Base-by-base conservation (phyloP, 1,140 invertebrate genomes). In the Bombus sibiricus region DNA sequence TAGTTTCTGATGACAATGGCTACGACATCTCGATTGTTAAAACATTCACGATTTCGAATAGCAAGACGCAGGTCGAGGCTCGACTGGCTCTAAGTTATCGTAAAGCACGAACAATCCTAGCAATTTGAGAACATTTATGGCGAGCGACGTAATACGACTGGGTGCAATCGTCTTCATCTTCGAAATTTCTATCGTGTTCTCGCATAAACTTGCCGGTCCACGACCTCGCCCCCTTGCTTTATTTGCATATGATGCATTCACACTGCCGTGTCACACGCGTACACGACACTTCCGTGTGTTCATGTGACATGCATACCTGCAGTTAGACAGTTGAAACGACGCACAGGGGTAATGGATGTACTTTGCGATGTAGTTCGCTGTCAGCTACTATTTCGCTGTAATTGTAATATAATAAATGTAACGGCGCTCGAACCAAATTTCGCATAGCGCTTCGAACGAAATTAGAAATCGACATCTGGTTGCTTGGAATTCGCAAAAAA, bases 271-370 rank as follows among this genome's bases (percentile, higher is more conserved):
- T 53, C 47, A 53, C 18, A 53, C 18, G 18, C 6, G 28, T n/a
- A 43, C 25, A 28, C 39, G 39, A n/a, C 71, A 3, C 15, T 32
- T 43, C 39, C 39, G 28, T 41, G 39, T 13, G 71, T 39, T 41
- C 37, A 9, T 57, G 43, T 66, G 62, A 66, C 78, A 88, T 53
- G 66, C 77, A 89, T 84, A 89, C 86, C 71, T 82, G 82, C 68
- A 88, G 83, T 85, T 89, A 81, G 88, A 88, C 82, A 66, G 72
- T 81, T 57, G 64, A 81, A 88, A 78, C 88, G 74, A 64, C 10
- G 57, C 64, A 53, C 83, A 39, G 34, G 37, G 73, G 77, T 89
- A 89, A 89, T 85, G 82, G 88, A 88, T 86, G 87, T 79, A 88
- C 74, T 88, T 62, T 53, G 74, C 82, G 37, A 77, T 41, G 86